Conservation (phyloP, 2,888 invertebrate genomes). For the Strigamia maritima region DNA sequence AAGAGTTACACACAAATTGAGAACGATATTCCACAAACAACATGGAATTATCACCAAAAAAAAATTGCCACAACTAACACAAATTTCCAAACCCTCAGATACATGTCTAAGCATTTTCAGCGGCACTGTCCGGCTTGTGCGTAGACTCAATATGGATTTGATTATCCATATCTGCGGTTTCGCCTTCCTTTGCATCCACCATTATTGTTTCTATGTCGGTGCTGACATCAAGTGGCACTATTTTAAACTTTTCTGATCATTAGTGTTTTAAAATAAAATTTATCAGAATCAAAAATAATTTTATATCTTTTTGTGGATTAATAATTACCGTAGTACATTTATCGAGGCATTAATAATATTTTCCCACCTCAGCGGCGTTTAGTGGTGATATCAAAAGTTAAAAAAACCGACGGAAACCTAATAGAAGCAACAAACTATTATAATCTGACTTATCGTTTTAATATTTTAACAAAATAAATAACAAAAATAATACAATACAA, state of each 20-base stretch:
- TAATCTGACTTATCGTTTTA: too few relatives aligned
- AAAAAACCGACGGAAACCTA: not conserved
- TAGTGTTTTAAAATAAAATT: not conserved
- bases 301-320: too few relatives aligned
- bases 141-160: not conserved
- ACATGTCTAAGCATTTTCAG: slow-evolving; percentile 34
- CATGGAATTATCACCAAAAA: slow-evolving; percentile 9
- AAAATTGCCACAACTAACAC: slow-evolving; percentile 8
- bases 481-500: too few relatives aligned
- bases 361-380: too few relatives aligned
- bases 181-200: not conserved
- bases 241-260: not conserved
- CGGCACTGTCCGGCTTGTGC: not conserved
- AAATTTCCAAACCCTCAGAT: slow-evolving; percentile 12
- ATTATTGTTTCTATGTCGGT: not conserved
- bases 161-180: not conserved
- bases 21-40: not conserved
- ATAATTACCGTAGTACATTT: too few relatives aligned
- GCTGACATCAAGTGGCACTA: not conserved
- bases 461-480: too few relatives aligned
- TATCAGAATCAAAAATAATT: not conserved
- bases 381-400: too few relatives aligned
- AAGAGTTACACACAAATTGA: not conserved
- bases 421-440: not conserved
- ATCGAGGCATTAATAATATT: too few relatives aligned